Base-by-base conservation (phyloP, 1,140 invertebrate species). In the Agrilus planipennis region DNA sequence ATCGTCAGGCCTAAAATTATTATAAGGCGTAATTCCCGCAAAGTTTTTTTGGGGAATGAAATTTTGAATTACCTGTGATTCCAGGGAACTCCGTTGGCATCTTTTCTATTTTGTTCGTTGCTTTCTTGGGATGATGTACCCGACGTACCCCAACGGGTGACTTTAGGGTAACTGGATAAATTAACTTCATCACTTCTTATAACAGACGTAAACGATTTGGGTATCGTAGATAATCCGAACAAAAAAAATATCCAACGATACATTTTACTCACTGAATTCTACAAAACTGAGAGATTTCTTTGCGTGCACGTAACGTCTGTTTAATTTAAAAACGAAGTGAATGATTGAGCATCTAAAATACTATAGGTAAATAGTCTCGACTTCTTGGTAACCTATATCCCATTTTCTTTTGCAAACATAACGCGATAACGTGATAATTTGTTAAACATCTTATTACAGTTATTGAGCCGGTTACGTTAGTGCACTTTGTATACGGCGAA, bases 141-240 rank as follows among this genome's bases (percentile, higher is more conserved):
- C 16, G 9, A 34, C 41, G 45, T 28, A 20, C 56, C 56, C 54
- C 56, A 61, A 37, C 47, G 47, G 7, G 54, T 47, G n/a, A 60
- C 59, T 53, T 53, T 61, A 4, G 59, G 50, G 39, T 61, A 61
- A 25, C 53, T 51, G 4, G 51, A 51, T 41, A 53, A 39, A 22
- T 44, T 41, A n/a, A 44, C 32, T 15, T 44, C 39, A 35, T 51
- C n/a, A n/a, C n/a, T n/a, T n/a, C n/a, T n/a, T n/a, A n/a, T n/a
- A n/a, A 42, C 2, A 34, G 29, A 2, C 43, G 44, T 16, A 50
- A 20, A 41, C 39, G 46, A 34, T 39, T 50, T 17, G 39, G 14
- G 9, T n/a, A 32, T 7, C 32, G n/a, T 16, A 27, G n/a, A n/a
- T n/a, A n/a, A n/a, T n/a, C n/a, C n/a, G n/a, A n/a, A n/a, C 18